A percentile compares a stretch with the other conserved stretches of the same genome.
Evolutionary conservation across 1,140 invertebrate genomes (phyloP).

Genomic region (Diuraphis noxia): DNA sequence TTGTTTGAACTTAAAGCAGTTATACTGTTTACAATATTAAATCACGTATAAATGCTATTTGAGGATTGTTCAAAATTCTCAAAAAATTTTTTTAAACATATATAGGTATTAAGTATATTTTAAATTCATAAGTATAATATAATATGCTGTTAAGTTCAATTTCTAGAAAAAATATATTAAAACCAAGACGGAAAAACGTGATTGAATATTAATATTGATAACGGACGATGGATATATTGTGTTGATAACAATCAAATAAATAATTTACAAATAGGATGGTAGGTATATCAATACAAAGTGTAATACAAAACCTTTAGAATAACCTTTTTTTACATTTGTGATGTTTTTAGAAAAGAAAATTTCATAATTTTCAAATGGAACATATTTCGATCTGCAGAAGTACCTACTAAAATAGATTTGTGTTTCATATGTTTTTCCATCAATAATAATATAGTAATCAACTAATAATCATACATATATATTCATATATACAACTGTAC

Average conservation of each 20-base stretch:
- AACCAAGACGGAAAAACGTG: background rate
- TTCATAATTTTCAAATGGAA: background rate
- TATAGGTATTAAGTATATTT: too few species aligned
- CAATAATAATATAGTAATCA: too few species aligned
- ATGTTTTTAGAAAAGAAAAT: background rate
- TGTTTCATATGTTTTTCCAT: too few species aligned
- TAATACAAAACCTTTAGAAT: background rate
- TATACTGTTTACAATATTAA: background rate
- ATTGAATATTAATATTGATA: background rate
- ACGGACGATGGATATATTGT: background rate
- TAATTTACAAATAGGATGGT: background rate
- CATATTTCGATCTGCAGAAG: background rate
- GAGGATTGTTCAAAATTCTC: background rate
- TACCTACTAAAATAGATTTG: too few species aligned
- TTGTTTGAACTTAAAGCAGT: background rate
- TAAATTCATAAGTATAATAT: too few species aligned
- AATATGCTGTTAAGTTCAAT: background rate
- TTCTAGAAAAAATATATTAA: background rate
- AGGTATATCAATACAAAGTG: background rate
- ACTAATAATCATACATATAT: background rate
- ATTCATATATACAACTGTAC: background rate
- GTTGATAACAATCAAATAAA: background rate
- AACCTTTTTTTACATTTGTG: background rate
- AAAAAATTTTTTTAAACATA: background rate
- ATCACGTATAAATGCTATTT: background rate